These are phyloP conservation scores for Discoglossus pictus DNA, from an alignment of 2,797 vertebrate genomes.

Conservation along the genomic window DNA sequence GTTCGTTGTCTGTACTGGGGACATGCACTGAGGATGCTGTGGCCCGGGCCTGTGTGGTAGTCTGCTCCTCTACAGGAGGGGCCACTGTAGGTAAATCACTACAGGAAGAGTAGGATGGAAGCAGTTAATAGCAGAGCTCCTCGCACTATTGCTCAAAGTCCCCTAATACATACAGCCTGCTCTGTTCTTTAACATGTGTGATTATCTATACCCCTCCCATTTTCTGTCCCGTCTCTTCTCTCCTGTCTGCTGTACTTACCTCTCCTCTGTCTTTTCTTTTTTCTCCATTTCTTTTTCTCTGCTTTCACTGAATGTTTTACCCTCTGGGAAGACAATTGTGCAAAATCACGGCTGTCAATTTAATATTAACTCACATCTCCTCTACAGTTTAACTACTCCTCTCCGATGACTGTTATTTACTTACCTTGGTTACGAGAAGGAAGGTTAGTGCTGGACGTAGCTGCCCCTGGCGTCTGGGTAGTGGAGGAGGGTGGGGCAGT, in stretches of 20 bases:
- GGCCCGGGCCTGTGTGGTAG: constrained; percentile 27
- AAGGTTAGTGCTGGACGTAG: neutral
- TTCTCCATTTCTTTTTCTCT: constrained; percentile 24
- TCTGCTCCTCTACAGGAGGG: constrained; percentile 10
- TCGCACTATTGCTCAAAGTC: no score
- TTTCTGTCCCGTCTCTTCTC: constrained; percentile 2
- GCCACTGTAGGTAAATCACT: no score
- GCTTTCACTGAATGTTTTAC: constrained; percentile 2
- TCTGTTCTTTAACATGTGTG: no score
- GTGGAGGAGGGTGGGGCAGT: neutral
- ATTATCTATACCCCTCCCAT: no score
- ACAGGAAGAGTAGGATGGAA: no score
- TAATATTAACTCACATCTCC: no score
- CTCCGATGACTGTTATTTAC: no score
- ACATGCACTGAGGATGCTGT: constrained; percentile 46
- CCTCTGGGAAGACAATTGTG: neutral
- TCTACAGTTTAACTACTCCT: no score
- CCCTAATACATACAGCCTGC: no score
- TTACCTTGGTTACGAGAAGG: constrained; percentile 11
- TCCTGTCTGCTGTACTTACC: constrained; percentile 2
- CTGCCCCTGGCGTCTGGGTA: neutral
- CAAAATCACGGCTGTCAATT: no score
- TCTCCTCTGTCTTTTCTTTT: neutral
- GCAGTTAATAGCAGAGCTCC: no score
- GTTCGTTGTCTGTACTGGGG: constrained; percentile 70